A percentile compares a stretch with the other conserved stretches of the same genome.
phyloP scores from a whole-genome alignment of 2,888 invertebrate species.

The Octonoba sinensis region DNA sequence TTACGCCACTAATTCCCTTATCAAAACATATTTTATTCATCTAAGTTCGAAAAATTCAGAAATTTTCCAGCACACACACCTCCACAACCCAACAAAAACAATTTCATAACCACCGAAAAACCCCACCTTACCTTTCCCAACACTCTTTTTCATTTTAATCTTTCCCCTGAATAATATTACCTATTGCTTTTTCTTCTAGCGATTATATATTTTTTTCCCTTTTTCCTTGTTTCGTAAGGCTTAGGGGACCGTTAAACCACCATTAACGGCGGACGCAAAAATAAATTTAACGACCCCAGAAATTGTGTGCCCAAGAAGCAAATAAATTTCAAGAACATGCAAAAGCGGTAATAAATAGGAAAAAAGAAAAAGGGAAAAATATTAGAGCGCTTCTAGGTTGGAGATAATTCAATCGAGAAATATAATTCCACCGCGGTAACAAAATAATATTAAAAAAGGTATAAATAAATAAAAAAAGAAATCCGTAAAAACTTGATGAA shows the following conservation, averaged over 20 bases:
- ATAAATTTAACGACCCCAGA: constrained; percentile 49
- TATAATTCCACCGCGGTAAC: constrained; percentile 56
- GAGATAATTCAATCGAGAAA: constrained; percentile 62
- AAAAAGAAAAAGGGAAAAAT: constrained; percentile 12
- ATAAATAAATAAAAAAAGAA: constrained; percentile 6
- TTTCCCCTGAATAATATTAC: constrained; percentile 10
- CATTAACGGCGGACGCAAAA: constrained; percentile 35
- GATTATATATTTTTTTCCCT: constrained; percentile 1
- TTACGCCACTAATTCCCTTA: too few relatives aligned
- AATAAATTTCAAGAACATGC: constrained; percentile 43
- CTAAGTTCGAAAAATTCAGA: too few relatives aligned
- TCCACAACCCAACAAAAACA: constrained; percentile 20
- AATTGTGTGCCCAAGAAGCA: constrained; percentile 19
- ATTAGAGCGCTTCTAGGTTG: constrained; percentile 29
- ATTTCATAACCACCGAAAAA: constrained; percentile 31
- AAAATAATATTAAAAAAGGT: constrained; percentile 26
- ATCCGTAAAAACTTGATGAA: constrained; percentile 52
- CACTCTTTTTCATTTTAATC: constrained; percentile 31
- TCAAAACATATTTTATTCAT: too few relatives aligned
- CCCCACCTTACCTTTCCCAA: constrained; percentile 7
- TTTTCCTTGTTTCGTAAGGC: not conserved
- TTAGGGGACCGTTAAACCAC: constrained; percentile 40
- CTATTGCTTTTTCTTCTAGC: too few relatives aligned
- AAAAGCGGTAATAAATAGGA: constrained; percentile 14
- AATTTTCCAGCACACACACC: too few relatives aligned